phyloP scores from a whole-genome alignment of 2,888 invertebrate species.

The Schrankia costaestrigalis region DNA sequence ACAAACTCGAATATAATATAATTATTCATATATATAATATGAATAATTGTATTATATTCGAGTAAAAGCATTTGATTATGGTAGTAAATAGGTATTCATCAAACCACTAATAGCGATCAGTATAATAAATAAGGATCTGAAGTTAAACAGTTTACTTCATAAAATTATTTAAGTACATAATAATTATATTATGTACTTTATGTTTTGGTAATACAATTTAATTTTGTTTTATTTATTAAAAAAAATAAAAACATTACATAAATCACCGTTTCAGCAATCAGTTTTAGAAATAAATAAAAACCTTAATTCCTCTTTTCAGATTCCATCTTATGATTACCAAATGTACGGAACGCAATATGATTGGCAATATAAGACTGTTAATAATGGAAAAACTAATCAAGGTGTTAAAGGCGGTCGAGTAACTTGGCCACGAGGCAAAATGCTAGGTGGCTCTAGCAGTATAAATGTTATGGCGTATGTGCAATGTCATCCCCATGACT shows the following conservation, averaged over 20 bases:
- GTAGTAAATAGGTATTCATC: too few species aligned
- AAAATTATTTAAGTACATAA: too few species aligned
- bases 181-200: background rate
- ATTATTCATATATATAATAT: too few species aligned
- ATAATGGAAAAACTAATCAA: slow-evolving; percentile 19
- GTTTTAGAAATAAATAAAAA: too few species aligned
- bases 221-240: background rate
- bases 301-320: slow-evolving; percentile 8
- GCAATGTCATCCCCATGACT: slow-evolving; percentile 70
- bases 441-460: slow-evolving; percentile 78
- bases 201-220: background rate
- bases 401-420: slow-evolving; percentile 22
- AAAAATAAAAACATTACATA: slow-evolving; percentile 10
- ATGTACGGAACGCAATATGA: slow-evolving; percentile 4
- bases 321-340: slow-evolving; percentile 5
- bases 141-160: too few species aligned
- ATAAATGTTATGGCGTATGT: slow-evolving; percentile 79
- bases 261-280: too few species aligned
- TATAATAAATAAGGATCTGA: too few species aligned
- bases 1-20: too few species aligned
- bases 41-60: too few species aligned
- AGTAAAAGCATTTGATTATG: too few species aligned
- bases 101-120: too few species aligned
- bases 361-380: slow-evolving; percentile 22
- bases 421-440: slow-evolving; percentile 81